These are phyloP conservation scores for Pogoniulus pusillus DNA, from an alignment of 2,797 vertebrate genomes.

Conservation along the genomic window DNA sequence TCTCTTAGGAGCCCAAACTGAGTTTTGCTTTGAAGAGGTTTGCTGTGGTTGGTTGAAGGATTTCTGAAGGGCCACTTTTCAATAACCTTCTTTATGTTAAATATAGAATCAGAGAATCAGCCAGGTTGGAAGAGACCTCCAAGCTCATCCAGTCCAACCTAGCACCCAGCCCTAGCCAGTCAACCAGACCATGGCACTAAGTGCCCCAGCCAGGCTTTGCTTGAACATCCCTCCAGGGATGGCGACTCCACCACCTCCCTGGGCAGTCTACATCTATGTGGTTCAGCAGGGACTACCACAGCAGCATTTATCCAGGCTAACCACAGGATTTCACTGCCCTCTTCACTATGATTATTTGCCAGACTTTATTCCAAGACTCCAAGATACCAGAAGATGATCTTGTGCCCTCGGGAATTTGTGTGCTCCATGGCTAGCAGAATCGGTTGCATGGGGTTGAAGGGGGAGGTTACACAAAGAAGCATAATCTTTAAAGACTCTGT, in stretches of 20 bases:
- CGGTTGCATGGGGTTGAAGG: too few relatives aligned
- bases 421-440: too few relatives aligned
- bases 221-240: too few relatives aligned
- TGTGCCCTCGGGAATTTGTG: background rate
- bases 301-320: background rate
- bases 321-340: background rate
- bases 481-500: too few relatives aligned
- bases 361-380: rapidly evolving
- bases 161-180: too few relatives aligned
- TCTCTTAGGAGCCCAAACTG: background rate
- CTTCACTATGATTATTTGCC: background rate
- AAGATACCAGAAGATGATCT: background rate
- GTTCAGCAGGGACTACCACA: background rate
- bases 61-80: background rate
- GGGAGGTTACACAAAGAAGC: too few relatives aligned
- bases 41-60: background rate
- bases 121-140: too few relatives aligned
- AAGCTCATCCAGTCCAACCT: too few relatives aligned
- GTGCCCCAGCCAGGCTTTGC: too few relatives aligned
- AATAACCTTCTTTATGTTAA: background rate
- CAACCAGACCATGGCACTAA: too few relatives aligned
- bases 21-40: background rate
- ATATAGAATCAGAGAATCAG: too few relatives aligned
- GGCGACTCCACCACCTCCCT: too few relatives aligned
- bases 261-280: background rate